These are phyloP conservation scores for Meteorus colon DNA, from an alignment of 2,888 invertebrate genomes.

Conservation along the genomic window DNA sequence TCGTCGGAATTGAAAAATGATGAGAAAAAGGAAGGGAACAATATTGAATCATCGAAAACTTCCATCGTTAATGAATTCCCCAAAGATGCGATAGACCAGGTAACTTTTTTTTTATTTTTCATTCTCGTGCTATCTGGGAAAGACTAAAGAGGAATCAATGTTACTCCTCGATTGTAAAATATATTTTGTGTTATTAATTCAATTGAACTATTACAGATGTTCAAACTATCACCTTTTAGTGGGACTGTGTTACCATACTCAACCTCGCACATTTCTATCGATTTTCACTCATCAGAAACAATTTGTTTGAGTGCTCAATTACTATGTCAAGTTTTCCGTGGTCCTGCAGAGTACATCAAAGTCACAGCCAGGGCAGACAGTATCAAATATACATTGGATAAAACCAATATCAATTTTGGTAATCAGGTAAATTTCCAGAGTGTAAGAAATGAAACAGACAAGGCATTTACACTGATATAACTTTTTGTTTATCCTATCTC, in stretches of 20 bases:
- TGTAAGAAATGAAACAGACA: background rate
- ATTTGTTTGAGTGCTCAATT: slow-evolving; percentile 72
- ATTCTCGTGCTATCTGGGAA: background rate
- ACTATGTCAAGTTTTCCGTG: slow-evolving; percentile 76
- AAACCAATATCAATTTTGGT: slow-evolving; percentile 69
- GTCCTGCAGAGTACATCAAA: slow-evolving; percentile 75
- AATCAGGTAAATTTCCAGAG: slow-evolving; percentile 62
- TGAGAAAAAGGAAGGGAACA: background rate
- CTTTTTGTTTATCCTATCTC: slow-evolving; percentile 5
- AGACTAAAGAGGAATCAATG: too few relatives aligned
- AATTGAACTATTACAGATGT: slow-evolving; percentile 36
- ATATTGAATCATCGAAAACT: background rate
- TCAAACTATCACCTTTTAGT: slow-evolving; percentile 53
- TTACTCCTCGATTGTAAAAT: too few relatives aligned
- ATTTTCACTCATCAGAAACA: slow-evolving; percentile 53
- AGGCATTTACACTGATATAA: background rate
- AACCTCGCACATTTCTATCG: slow-evolving; percentile 51
- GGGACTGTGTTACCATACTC: slow-evolving; percentile 55
- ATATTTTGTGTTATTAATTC: background rate
- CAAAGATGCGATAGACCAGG: slow-evolving; percentile 4
- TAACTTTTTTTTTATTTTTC: background rate
- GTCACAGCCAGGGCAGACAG: slow-evolving; percentile 76
- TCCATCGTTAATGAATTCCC: background rate
- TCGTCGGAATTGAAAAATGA: background rate
- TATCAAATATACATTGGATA: slow-evolving; percentile 75